A percentile compares a stretch with the other conserved stretches of the same genome.
phyloP scores from a whole-genome alignment of 2,888 invertebrate genomes.

The Caenorhabditis wallacei region DNA sequence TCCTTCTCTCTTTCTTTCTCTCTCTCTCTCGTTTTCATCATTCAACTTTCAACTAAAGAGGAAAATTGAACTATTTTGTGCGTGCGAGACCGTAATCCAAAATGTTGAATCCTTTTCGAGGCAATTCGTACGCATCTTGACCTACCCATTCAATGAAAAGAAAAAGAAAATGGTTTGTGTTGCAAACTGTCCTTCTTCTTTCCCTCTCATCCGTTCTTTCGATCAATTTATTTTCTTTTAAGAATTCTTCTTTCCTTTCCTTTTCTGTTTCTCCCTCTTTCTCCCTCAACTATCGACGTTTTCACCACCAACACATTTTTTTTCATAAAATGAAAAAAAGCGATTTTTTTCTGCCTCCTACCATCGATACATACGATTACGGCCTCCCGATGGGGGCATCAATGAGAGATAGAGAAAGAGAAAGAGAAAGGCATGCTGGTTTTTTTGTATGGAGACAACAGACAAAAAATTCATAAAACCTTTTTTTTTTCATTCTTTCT shows the following conservation, averaged over 20 bases:
- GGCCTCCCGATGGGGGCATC: not conserved
- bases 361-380: conserved; percentile 36
- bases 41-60: conserved; percentile 39
- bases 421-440: conserved; percentile 26
- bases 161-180: not conserved
- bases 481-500: conserved; percentile 7
- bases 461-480: conserved; percentile 6
- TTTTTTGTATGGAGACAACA: conserved; percentile 22
- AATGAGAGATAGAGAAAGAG: not conserved
- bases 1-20: conserved; percentile 10
- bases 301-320: conserved; percentile 28
- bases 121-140: conserved; percentile 32
- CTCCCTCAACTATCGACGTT: conserved; percentile 15
- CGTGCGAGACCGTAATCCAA: conserved; percentile 32
- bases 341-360: conserved; percentile 23
- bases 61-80: conserved; percentile 18
- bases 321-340: conserved; percentile 2
- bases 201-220: conserved; percentile 1
- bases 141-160: not conserved
- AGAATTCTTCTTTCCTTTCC: not conserved
- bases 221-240: not conserved
- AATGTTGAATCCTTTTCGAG: not conserved
- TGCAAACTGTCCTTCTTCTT: conserved; percentile 15
- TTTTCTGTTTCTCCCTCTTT: conserved; percentile 38
- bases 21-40: conserved; percentile 12